Evolutionary conservation across 2,888 invertebrate species (phyloP).

Genomic region (Cephus pygmeus): DNA sequence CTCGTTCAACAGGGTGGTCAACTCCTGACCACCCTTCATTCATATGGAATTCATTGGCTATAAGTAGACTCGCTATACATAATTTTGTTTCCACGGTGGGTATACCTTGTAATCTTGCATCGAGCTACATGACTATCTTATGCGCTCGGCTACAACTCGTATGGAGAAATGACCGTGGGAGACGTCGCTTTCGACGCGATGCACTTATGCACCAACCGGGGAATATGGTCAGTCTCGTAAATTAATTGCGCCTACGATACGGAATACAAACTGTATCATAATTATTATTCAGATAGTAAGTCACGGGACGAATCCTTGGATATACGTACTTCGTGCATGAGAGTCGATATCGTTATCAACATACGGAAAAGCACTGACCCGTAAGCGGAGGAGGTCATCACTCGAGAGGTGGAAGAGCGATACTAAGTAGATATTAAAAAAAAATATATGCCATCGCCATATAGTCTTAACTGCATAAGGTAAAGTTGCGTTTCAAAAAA

Average conservation of each 20-base stretch:
- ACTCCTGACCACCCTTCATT: background rate
- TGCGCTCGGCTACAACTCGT: conserved; percentile 9
- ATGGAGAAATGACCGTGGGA: background rate
- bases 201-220: background rate
- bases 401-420: background rate
- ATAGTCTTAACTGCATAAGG: background rate
- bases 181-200: background rate
- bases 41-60: background rate
- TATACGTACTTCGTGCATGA: background rate
- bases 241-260: background rate
- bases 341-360: background rate
- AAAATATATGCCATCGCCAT: background rate
- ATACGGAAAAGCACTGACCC: background rate
- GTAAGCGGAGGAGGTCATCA: background rate
- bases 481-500: background rate
- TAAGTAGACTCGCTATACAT: background rate
- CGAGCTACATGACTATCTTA: conserved; percentile 30
- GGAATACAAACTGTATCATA: background rate
- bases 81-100: background rate
- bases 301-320: background rate
- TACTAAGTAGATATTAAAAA: background rate
- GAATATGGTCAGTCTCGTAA: background rate
- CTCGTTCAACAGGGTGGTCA: background rate
- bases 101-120: conserved; percentile 36
- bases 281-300: background rate